Evolutionary conservation across 2,888 invertebrate genomes (phyloP).

Genomic region (Allacma fusca): DNA sequence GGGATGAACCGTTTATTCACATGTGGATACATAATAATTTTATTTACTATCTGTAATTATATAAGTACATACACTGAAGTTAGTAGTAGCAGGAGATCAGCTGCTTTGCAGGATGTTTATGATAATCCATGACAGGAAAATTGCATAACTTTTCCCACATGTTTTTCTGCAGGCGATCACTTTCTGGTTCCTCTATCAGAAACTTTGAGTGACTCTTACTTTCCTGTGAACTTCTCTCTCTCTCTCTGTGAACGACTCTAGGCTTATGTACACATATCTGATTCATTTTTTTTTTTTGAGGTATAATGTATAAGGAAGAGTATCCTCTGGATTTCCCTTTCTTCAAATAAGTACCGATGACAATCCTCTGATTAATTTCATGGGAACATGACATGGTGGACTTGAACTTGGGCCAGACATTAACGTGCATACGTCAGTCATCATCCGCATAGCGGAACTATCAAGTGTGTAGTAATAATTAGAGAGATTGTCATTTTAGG

Average conservation of each 20-base stretch:
- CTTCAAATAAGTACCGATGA: background rate
- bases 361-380: constrained; percentile 30
- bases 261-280: too few relatives aligned
- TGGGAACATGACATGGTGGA: constrained; percentile 31
- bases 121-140: too few relatives aligned
- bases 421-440: constrained; percentile 39
- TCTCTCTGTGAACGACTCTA: too few relatives aligned
- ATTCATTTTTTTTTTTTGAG: too few relatives aligned
- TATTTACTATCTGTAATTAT: too few relatives aligned
- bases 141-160: background rate
- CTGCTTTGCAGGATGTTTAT: too few relatives aligned
- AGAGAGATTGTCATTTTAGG: too few relatives aligned
- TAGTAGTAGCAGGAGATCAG: too few relatives aligned
- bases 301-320: too few relatives aligned
- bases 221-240: constrained; percentile 1
- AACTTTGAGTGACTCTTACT: constrained; percentile 1
- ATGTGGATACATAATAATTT: background rate
- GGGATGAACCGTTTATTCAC: background rate
- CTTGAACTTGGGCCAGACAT: constrained; percentile 38
- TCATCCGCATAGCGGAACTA: background rate
- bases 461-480: too few relatives aligned
- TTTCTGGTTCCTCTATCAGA: background rate
- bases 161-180: background rate
- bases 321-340: too few relatives aligned
- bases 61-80: too few relatives aligned